phyloP scores from a whole-genome alignment of 2,797 vertebrate genomes.

The Anomalospiza imberbis region DNA sequence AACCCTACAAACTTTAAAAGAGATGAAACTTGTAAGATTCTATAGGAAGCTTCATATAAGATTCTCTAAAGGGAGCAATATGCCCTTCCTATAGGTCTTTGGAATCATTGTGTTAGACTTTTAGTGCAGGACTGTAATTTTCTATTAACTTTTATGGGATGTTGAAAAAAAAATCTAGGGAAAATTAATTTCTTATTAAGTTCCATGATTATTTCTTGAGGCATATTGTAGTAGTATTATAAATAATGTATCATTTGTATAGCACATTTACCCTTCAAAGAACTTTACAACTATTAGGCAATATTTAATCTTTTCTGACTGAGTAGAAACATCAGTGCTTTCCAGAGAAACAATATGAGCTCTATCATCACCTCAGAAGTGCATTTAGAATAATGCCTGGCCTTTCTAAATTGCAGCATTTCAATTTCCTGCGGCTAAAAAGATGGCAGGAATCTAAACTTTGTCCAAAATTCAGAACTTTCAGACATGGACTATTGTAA shows the following conservation, averaged over 20 bases:
- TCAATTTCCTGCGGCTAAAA: background rate
- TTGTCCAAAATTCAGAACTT: background rate
- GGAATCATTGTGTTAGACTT: background rate
- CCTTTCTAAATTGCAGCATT: background rate
- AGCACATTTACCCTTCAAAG: conserved; percentile 35
- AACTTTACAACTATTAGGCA: background rate
- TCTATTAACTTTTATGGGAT: conserved; percentile 19
- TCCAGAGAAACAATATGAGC: background rate
- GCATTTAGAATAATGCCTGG: background rate
- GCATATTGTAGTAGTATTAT: background rate
- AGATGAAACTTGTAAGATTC: background rate
- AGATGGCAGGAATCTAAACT: background rate
- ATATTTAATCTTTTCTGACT: background rate
- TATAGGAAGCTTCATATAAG: background rate
- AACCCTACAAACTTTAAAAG: background rate
- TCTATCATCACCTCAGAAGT: background rate
- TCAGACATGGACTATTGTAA: background rate
- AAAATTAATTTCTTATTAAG: conserved; percentile 24
- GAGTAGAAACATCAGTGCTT: background rate
- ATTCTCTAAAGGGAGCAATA: background rate
- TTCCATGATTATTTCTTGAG: background rate
- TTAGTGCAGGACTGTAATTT: background rate
- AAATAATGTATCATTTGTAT: background rate
- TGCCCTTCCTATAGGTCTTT: background rate
- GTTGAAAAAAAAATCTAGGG: background rate